Evolutionary conservation across 1,140 invertebrate species (phyloP).

Genomic region (Hyles euphorbiae): DNA sequence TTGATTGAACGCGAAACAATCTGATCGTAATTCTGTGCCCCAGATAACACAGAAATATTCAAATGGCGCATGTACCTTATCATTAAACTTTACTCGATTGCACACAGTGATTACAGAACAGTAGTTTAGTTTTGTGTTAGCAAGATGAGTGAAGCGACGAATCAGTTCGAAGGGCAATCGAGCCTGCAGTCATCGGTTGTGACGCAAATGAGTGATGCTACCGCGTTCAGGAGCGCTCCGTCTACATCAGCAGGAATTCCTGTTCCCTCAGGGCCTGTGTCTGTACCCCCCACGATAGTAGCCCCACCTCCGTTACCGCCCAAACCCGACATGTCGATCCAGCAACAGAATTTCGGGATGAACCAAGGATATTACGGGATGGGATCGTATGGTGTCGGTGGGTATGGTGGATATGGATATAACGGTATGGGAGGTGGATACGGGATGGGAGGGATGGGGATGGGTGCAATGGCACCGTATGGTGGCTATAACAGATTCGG

Average conservation of each 20-base stretch:
- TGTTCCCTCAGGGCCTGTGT: conserved; percentile 31
- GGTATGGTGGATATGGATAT: conserved; percentile 38
- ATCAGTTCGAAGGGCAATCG: conserved; percentile 10
- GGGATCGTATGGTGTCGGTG: conserved; percentile 34
- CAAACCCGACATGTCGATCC: conserved; percentile 38
- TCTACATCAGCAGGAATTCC: conserved; percentile 23
- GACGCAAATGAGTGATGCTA: too few species aligned
- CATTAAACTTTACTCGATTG: conserved; percentile 12
- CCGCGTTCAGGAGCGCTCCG: conserved; percentile 32
- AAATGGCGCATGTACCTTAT: conserved; percentile 13
- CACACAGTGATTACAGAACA: not conserved
- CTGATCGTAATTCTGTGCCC: too few species aligned
- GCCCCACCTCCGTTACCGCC: conserved; percentile 48
- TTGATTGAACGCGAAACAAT: too few species aligned
- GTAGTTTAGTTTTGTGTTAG: conserved; percentile 12
- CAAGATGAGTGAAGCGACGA: conserved; percentile 46
- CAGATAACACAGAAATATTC: not conserved
- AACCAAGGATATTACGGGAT: conserved; percentile 34
- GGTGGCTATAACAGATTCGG: conserved; percentile 68
- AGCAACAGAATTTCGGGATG: conserved; percentile 38
- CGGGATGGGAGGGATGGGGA: conserved; percentile 50
- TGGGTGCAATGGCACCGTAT: conserved; percentile 37
- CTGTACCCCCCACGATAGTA: too few species aligned
- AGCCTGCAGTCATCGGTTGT: too few species aligned
- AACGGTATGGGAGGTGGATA: conserved; percentile 38